A percentile compares a stretch with the other conserved stretches of the same genome.
phyloP scores from a whole-genome alignment of 2,797 vertebrate species.

The Phoeniculus purpureus region DNA sequence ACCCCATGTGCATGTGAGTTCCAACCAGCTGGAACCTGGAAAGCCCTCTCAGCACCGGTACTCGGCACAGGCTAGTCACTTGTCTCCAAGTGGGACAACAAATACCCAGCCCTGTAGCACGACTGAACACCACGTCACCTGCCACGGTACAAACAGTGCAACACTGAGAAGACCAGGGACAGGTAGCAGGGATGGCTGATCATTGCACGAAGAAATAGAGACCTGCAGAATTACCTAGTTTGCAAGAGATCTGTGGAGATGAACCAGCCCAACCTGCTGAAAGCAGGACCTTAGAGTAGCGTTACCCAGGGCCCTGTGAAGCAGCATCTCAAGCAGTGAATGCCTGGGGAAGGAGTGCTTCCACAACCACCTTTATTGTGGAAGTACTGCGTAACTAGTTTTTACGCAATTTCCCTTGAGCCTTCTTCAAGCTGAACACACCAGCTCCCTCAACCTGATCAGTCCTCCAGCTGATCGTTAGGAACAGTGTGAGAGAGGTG shows the following conservation, averaged over 20 bases:
- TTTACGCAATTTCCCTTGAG: not conserved
- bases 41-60: not conserved
- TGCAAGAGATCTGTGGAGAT: not conserved
- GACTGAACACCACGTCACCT: not conserved
- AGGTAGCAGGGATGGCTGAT: not conserved
- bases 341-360: not conserved
- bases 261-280: not conserved
- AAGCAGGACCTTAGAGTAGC: not conserved
- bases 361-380: not conserved
- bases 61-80: not conserved
- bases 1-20: not conserved
- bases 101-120: not conserved
- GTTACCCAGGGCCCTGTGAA: not conserved
- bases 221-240: not conserved
- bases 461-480: not conserved
- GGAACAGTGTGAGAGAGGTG: not conserved
- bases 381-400: not conserved
- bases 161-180: not conserved
- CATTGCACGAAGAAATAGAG: not conserved
- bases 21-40: not conserved
- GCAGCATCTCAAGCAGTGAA: fast-evolving
- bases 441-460: not conserved
- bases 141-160: not conserved
- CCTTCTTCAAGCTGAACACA: not conserved
- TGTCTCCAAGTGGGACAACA: not conserved